Conservation (phyloP, 2,888 invertebrate species). For the Morpho helenor region DNA sequence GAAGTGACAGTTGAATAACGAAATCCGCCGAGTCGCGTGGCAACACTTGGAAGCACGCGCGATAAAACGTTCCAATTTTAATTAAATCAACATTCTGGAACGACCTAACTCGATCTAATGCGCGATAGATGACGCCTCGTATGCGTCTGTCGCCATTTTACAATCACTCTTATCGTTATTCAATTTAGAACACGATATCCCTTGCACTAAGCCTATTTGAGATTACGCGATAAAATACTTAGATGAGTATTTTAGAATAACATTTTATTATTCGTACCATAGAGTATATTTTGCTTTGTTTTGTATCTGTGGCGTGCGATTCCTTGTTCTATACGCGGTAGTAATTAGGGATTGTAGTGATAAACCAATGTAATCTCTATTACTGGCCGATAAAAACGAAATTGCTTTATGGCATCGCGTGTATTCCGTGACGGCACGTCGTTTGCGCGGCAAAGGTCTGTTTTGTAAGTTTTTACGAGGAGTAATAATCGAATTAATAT, state of each 20-base stretch:
- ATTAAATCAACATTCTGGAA: constrained; percentile 73
- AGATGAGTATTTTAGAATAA: constrained; percentile 9
- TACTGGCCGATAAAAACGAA: constrained; percentile 63
- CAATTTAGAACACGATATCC: constrained; percentile 25
- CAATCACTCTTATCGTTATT: constrained; percentile 26
- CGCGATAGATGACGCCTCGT: constrained; percentile 35
- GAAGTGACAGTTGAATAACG: constrained; percentile 64
- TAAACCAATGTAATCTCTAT: constrained; percentile 74
- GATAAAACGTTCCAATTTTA: constrained; percentile 64
- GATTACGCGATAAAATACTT: constrained; percentile 33
- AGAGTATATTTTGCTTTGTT: constrained; percentile 40
- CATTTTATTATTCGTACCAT: constrained; percentile 32
- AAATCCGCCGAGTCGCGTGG: constrained; percentile 54
- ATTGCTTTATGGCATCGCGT: constrained; percentile 59
- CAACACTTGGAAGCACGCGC: constrained; percentile 62
- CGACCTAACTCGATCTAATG: constrained; percentile 44
- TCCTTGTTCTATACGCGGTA: constrained; percentile 42
- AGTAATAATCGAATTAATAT: constrained; percentile 75
- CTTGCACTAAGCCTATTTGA: constrained; percentile 17
- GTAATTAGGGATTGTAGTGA: constrained; percentile 63
- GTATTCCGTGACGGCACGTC: constrained; percentile 52
- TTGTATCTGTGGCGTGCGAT: constrained; percentile 45
- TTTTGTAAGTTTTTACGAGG: constrained; percentile 67
- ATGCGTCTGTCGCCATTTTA: constrained; percentile 17
- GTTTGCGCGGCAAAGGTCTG: constrained; percentile 60